Percentiles rank a stretch among this genome's conserved stretches.
phyloP scores from a whole-genome alignment of 92 coral and sea anemone genomes.

The Heliopora coerulea region DNA sequence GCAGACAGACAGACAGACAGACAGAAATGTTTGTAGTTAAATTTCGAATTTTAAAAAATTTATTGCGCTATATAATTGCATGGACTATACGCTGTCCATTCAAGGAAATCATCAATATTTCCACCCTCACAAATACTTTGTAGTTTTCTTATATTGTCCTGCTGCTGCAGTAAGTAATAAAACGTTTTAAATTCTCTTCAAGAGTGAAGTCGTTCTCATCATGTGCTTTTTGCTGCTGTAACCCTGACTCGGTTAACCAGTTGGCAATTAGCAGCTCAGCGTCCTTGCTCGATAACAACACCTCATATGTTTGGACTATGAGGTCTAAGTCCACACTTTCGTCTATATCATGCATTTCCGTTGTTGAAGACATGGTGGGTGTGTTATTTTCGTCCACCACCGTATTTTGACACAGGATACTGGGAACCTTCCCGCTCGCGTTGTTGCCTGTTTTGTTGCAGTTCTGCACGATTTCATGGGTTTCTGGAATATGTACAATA shows the following conservation, averaged over 20 bases:
- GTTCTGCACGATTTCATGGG: too few relatives aligned
- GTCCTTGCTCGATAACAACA: conserved; percentile 14
- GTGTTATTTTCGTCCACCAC: background rate
- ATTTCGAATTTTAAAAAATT: too few relatives aligned
- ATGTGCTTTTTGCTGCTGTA: background rate
- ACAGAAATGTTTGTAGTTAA: too few relatives aligned
- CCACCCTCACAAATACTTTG: background rate
- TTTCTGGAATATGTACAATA: conserved; percentile 24
- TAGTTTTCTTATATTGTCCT: background rate
- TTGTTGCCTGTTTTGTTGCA: too few relatives aligned
- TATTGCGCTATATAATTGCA: too few relatives aligned
- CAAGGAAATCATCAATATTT: too few relatives aligned
- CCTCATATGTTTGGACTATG: conserved; percentile 16
- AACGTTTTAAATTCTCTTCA: conserved; percentile 17
- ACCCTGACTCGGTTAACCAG: conserved; percentile 17
- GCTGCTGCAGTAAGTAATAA: conserved; percentile 8
- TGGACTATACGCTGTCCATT: too few relatives aligned
- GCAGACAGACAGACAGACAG: too few relatives aligned
- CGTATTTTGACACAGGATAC: background rate
- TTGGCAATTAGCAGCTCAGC: conserved; percentile 9
- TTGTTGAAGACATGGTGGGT: background rate
- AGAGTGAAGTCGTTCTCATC: background rate
- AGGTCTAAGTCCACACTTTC: conserved; percentile 18
- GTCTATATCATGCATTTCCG: background rate
- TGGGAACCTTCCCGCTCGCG: background rate